phyloP scores from a whole-genome alignment of 2,888 invertebrate genomes.

The Hypomecis atomaria region DNA sequence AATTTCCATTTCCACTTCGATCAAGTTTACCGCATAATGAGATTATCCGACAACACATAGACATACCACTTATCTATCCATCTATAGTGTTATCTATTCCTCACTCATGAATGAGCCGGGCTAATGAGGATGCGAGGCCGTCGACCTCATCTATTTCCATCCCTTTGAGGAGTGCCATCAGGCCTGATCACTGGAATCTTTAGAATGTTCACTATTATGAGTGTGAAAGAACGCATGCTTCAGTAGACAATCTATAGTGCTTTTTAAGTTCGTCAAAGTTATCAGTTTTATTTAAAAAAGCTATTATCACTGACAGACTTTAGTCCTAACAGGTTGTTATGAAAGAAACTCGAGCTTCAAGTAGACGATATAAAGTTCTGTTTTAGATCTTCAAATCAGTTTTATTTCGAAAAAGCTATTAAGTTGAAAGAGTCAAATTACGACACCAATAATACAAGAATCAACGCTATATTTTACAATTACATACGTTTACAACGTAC shows the following conservation, averaged over 20 bases:
- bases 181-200: constrained; percentile 50
- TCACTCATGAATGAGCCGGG: constrained; percentile 38
- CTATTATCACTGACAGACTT: too few species aligned
- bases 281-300: too few species aligned
- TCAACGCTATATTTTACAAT: too few species aligned
- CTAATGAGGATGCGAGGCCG: constrained; percentile 47
- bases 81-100: constrained; percentile 28
- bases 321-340: too few species aligned
- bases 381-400: too few species aligned
- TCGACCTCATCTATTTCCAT: constrained; percentile 63
- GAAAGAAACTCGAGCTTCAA: too few species aligned
- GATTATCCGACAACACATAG: not conserved
- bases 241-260: constrained; percentile 1
- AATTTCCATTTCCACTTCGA: too few species aligned
- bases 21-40: too few species aligned
- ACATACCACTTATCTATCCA: not conserved
- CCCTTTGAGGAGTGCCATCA: constrained; percentile 52
- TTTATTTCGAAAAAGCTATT: not conserved
- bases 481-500: too few species aligned
- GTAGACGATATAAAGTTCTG: too few species aligned
- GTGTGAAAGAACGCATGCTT: constrained; percentile 21
- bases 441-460: not conserved
- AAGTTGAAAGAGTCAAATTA: not conserved
- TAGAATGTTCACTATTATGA: constrained; percentile 39
- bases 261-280: too few species aligned